Evolutionary conservation across 2,113 vertebrate genomes (phyloP).

Genomic region (Pterophyllum scalare): DNA sequence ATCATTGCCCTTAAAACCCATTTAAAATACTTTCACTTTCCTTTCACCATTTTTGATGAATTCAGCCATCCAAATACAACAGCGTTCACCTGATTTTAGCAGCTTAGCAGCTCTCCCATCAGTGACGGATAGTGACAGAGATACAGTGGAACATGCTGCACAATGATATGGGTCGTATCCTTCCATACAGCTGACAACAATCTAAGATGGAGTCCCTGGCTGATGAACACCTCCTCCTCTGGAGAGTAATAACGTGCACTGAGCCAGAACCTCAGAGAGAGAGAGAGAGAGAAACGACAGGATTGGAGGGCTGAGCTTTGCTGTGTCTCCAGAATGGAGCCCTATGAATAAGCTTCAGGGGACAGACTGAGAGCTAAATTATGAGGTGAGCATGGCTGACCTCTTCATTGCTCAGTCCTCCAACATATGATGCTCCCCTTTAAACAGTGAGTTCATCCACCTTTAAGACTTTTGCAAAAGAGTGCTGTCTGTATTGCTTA

Average conservation of each 20-base stretch:
- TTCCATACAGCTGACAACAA: slow-evolving; percentile 49
- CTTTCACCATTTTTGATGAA: background rate
- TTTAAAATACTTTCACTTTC: background rate
- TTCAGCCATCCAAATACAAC: background rate
- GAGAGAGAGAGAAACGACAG: background rate
- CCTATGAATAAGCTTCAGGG: slow-evolving; percentile 19
- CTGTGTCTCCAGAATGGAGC: slow-evolving; percentile 25
- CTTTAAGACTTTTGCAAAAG: background rate
- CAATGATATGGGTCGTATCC: slow-evolving; percentile 53
- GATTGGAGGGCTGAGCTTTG: slow-evolving; percentile 20
- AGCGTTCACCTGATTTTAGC: background rate
- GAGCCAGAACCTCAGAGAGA: slow-evolving; percentile 50
- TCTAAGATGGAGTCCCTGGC: slow-evolving; percentile 58
- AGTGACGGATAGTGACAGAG: slow-evolving; percentile 50
- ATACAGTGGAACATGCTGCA: slow-evolving; percentile 41
- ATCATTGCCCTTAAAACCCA: background rate
- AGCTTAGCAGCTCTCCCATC: slow-evolving; percentile 35
- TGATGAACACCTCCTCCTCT: slow-evolving; percentile 60
- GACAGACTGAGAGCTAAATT: slow-evolving; percentile 39
- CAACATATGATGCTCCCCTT: background rate
- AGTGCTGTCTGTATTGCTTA: background rate
- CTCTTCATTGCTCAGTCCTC: background rate
- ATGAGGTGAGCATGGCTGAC: slow-evolving; percentile 29
- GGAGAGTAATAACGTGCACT: slow-evolving; percentile 57
- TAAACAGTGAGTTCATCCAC: background rate